Base-by-base conservation (phyloP, 2,797 vertebrate genomes). In the Margarornis squamiger region DNA sequence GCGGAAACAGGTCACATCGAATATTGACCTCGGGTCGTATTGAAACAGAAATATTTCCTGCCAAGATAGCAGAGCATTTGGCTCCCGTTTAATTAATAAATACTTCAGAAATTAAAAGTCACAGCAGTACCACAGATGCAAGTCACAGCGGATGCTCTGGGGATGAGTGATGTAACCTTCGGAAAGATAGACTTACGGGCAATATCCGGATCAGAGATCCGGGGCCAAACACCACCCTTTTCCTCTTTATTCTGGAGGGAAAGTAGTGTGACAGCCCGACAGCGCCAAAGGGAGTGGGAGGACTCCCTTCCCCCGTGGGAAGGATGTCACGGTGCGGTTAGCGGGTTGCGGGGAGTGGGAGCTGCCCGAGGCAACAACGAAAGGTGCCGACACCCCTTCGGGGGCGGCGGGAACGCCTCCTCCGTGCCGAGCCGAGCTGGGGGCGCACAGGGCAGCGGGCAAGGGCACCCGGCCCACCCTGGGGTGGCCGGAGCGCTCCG, bases 271-370 rank as follows among this genome's bases (percentile, higher is more conserved):
- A 17, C 41, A 49, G 59, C 15, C 14, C 8, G 10, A 20, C 46
- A 49, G 38, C 14, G 36, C 71, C 51, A 36, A 23, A 26, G n/a
- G 19, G 12, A 73, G 66, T 5, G 8, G 38, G 45, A 59, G 49
- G 12, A 48, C 2, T 4, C 9, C 20, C 2, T 21, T 8, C 14
- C 21, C 41, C n/a, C 1, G 6, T 4, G 6, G 10, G 14, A 3
- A n/a, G 61, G 16, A 22, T n/a, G 62, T 55, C 79, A 15, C 13
- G 21, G 5, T 30, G 48, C n/a, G 1, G 5, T 48, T n/a, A 62
- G 77, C 48, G 36, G 23, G 61, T 14, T 36, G 29, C 27, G 8
- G 48, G 39, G 6, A 27, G 30, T 2, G 19, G 58, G 58, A 87
- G n/a, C 49, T 83, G 65, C 52, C 39, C 30, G 5, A 43, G 17